Evolutionary conservation across 2,113 vertebrate species (phyloP), one percentile per base, ranked within the genome.

Genomic region (Tachysurus vachellii): DNA sequence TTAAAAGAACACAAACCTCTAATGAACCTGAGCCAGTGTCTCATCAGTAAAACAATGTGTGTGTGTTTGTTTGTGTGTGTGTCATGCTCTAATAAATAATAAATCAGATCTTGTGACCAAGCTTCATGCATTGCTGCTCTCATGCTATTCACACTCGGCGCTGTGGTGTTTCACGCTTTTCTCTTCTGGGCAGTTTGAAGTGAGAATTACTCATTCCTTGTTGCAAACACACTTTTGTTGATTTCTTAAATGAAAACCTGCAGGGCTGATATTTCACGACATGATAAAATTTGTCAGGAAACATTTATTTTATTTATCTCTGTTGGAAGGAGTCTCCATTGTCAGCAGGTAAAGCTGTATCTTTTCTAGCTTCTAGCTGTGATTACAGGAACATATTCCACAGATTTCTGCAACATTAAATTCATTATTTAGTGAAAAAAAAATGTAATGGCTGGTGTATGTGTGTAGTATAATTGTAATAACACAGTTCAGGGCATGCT

Each of bases 51-150:
- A 79, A 77, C 47, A 53, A 11, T 76, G 73, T 76, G 73, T 76
- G 71, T 76, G 71, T 75, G 42, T 75, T 42, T 75, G 42, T 76
- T 44, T 76, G 19, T 76, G 73, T 16, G n/a, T 28, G 50, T 0
- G 1, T 14, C 87, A 92, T 89, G 89, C 90, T 91, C 90, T 89
- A 92, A 91, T 92, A 90, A 92, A 81, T 81, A 61, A 50, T 50
- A 50, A 50, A 59, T 90, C 90, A 91, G 87, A 89, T 88, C 54
- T 71, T 50, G 86, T 89, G 87, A 89, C 86, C 84, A 89, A 84
- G 86, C 87, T 91, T 87, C 85, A 92, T 91, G 89, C 89, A 86
- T 89, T 80, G 79, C 79, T 92, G 84, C 84, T 79, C 79, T 86
- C 77, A 77, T 85, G 86, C 87, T 89, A 88, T 90, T 89, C 79